Evolutionary conservation across 2,797 vertebrate species (phyloP).

Genomic region (Neopelma chrysocephalum): DNA sequence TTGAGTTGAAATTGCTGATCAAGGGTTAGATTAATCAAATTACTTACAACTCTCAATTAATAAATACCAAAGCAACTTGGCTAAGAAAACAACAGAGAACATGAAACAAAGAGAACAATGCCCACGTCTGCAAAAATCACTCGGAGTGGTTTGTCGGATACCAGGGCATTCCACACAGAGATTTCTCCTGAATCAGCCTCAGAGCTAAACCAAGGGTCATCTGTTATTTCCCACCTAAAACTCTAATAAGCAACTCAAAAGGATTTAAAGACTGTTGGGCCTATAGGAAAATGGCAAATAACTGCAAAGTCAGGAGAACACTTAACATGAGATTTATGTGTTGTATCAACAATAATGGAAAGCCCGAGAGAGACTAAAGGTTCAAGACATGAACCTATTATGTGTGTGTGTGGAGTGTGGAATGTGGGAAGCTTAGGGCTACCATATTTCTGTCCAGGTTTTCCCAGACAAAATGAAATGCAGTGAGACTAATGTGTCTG

Average conservation of each 20-base stretch:
- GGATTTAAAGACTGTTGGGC: conserved; percentile 46
- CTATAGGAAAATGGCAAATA: conserved; percentile 33
- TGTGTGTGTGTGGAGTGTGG: conserved; percentile 26
- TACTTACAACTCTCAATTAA: conserved; percentile 59
- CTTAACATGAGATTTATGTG: conserved; percentile 59
- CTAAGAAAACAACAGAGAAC: conserved; percentile 28
- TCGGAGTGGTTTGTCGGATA: background rate
- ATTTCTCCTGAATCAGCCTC: background rate
- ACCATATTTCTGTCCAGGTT: conserved; percentile 66
- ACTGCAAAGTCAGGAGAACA: conserved; percentile 49
- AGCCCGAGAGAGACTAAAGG: conserved; percentile 31
- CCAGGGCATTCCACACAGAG: background rate
- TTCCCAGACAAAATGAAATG: conserved; percentile 65
- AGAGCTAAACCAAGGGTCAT: background rate
- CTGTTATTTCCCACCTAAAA: conserved; percentile 52
- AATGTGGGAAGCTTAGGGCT: conserved; percentile 64
- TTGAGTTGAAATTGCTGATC: conserved; percentile 49
- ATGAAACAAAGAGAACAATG: conserved; percentile 40
- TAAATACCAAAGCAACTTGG: conserved; percentile 43
- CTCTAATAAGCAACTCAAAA: conserved; percentile 11
- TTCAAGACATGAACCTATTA: conserved; percentile 51
- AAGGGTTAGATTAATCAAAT: conserved; percentile 50
- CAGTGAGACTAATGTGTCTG: conserved; percentile 68
- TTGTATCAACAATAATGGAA: conserved; percentile 55
- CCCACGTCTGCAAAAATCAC: background rate